Conservation (phyloP, 1,140 invertebrate species). For the Ceratina japonica region DNA sequence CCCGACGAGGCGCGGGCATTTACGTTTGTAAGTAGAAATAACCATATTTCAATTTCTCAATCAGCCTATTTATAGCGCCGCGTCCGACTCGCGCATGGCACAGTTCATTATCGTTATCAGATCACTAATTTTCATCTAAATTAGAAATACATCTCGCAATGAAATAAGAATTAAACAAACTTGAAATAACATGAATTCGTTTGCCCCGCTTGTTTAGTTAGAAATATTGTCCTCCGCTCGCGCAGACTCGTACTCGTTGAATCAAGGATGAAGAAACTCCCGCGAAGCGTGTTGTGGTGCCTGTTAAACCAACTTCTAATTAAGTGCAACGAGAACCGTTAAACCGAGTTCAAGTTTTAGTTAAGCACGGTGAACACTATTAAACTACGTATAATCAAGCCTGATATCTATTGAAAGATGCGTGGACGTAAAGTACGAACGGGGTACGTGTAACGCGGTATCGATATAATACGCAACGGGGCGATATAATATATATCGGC, state of each 20-base stretch:
- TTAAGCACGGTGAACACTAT: background rate
- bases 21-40: no score
- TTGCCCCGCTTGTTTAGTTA: background rate
- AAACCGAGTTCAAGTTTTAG: constrained; percentile 3
- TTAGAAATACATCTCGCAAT: no score
- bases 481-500: no score
- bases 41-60: no score
- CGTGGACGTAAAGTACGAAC: background rate
- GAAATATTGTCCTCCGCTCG: background rate
- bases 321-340: constrained; percentile 16
- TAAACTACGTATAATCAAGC: constrained; percentile 10
- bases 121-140: no score
- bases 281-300: background rate
- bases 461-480: no score
- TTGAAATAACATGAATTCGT: no score
- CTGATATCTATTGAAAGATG: background rate
- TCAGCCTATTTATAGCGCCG: no score
- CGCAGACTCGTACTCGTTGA: background rate
- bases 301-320: constrained; percentile 1
- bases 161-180: no score
- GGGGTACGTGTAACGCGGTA: background rate
- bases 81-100: no score
- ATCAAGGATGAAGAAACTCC: constrained; percentile 3
- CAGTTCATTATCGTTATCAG: no score
- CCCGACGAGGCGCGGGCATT: constrained; percentile 17